A percentile compares a stretch with the other conserved stretches of the same genome.
phyloP scores from a whole-genome alignment of 2,888 invertebrate genomes.

The Xestia rhomboidea region DNA sequence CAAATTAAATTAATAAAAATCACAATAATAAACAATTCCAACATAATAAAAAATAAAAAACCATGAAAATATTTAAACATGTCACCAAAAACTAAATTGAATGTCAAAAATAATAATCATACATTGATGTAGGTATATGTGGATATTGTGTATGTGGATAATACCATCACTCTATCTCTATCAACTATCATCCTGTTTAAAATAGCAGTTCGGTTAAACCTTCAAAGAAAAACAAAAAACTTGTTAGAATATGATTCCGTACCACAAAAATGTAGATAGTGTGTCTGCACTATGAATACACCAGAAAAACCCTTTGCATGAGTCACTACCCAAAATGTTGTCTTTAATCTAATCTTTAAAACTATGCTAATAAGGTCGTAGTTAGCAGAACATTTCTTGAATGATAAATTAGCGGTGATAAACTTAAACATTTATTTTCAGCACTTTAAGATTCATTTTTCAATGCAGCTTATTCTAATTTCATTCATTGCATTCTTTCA shows the following conservation, averaged over 20 bases:
- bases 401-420: slow-evolving; percentile 16
- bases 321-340: slow-evolving; percentile 41
- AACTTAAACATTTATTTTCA: rapidly evolving
- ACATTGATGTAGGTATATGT: too few species aligned
- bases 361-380: rapidly evolving
- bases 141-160: too few species aligned
- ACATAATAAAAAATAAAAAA: too few species aligned
- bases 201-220: neutral
- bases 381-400: slow-evolving; percentile 2
- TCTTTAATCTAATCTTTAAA: slow-evolving; percentile 19
- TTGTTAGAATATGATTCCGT: neutral
- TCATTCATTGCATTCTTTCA: slow-evolving; percentile 24
- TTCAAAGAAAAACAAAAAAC: neutral
- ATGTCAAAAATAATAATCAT: too few species aligned
- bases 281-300: slow-evolving; percentile 61
- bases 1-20: too few species aligned
- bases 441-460: slow-evolving; percentile 17
- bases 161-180: too few species aligned
- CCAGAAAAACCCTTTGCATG: slow-evolving; percentile 59
- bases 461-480: neutral
- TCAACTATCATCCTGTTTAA: neutral
- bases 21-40: too few species aligned
- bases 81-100: too few species aligned
- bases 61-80: too few species aligned
- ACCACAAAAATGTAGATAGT: neutral